Base-by-base conservation (phyloP, 2,888 invertebrate species). In the Subacronicta megacephala region DNA sequence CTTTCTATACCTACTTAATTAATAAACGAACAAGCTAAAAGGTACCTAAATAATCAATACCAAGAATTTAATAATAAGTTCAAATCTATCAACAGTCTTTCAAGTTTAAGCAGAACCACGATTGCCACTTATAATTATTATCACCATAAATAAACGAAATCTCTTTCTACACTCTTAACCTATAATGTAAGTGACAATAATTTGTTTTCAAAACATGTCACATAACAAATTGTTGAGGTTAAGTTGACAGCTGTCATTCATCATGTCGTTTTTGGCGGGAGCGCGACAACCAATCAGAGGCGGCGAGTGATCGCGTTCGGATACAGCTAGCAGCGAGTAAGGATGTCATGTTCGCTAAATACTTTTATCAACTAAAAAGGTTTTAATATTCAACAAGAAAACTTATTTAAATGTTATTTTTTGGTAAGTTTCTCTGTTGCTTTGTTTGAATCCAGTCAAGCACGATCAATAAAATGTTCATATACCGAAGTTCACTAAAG, bases 221-320 rank as follows among this genome's bases (percentile, higher is more conserved):
- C 73, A 75, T 84, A 82, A 87, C 90, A 89, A 88, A 89, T 88
- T 80, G 78, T 78, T 72, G 77, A 67, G 77, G 80, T 77, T 78
- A 83, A 88, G 80, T 83, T 89, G 90, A 90, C 90, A 86, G 89
- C 83, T 91, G 90, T 91, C 92, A 85, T 77, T 81, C 82, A 81
- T 84, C 81, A 78, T 75, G 77, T 69, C 64, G 75, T 84, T 74
- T 88, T 86, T 86, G 87, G 85, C 88, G 87, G 85, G 83, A 84
- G 67, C 73, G 58, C 77, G 71, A 74, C 82, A 76, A 79, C 92
- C 92, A 92, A 92, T 92, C 89, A 92, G 82, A 75, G 82, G 88
- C 87, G 93, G 76, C 79, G 91, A 91, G 74, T 74, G 89, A 87
- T 82, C 62, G 57, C 77, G 79, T 77, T 80, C 71, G 58, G 61